Conservation (phyloP, 2,888 invertebrate species). For the Temnothorax rugatulus region DNA sequence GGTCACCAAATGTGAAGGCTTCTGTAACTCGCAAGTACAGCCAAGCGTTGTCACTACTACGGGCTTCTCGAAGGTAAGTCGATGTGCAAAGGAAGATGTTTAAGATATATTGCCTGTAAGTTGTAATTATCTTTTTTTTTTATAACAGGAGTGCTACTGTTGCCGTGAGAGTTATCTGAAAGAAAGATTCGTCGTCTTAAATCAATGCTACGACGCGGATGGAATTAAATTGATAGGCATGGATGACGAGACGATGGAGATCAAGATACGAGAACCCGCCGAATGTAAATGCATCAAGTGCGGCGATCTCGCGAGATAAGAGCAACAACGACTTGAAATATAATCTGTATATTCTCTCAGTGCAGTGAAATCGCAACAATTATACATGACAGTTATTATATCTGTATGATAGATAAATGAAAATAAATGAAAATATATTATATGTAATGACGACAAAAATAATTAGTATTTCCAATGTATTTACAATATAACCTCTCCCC, state of each 20-base stretch:
- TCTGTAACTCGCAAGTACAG: constrained; percentile 96
- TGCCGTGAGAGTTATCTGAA: constrained; percentile 95
- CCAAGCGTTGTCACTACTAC: constrained; percentile 96
- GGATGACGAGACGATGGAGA: constrained; percentile 92
- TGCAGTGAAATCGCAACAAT: constrained; percentile 19
- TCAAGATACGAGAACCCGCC: constrained; percentile 94
- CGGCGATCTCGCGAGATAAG: constrained; percentile 91
- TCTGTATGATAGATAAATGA: not conserved
- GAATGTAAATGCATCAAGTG: constrained; percentile 97
- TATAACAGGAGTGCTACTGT: constrained; percentile 94
- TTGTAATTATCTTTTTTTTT: constrained; percentile 50
- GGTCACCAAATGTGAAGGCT: constrained; percentile 97
- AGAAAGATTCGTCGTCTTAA: constrained; percentile 92
- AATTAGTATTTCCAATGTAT: constrained; percentile 9
- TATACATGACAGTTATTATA: constrained; percentile 19
- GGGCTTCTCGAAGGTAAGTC: constrained; percentile 93
- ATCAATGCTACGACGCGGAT: constrained; percentile 96
- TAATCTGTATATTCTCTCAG: not conserved
- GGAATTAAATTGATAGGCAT: constrained; percentile 92
- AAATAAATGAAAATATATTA: constrained; percentile 46
- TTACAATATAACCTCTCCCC: not conserved
- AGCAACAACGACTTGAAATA: constrained; percentile 11
- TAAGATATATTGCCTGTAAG: not conserved
- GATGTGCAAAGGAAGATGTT: not conserved
- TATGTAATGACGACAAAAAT: constrained; percentile 4